Evolutionary conservation across 2,888 invertebrate genomes (phyloP), one percentile per base, ranked within the genome.

Genomic region (Andrena camellia): DNA sequence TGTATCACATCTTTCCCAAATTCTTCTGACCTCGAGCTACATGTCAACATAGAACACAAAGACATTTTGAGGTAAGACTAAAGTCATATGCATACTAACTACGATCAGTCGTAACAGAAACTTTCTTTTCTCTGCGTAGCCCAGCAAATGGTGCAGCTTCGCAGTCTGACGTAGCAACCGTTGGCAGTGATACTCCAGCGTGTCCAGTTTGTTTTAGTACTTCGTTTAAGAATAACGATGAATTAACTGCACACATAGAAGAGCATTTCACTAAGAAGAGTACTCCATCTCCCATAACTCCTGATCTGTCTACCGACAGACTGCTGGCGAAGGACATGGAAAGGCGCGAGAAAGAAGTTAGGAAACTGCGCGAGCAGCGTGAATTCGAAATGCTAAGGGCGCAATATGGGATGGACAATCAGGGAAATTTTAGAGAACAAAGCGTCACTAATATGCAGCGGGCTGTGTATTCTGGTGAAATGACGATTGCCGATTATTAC

Each of bases 321-420:
- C 84, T 95, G 83, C 89, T 96, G 26, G 95, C 95, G 0, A 94
- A 95, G 73, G 95, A 95, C 88, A 94, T 96, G 89, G 95, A 95
- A 84, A 94, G 95, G 85, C 93, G 95, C 62, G 94, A 96, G 83
- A 95, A 95, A 81, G 97, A 97, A 91, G 97, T 97, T 0, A 95
- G 97, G 88, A 95, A 96, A 87, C 95, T 96, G 84, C 95, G 97
- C 31, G 97, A 98, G 91, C 97, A 97, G 91, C 96, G 96, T 63
- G 97, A 98, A 93, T 98, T 98, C 93, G 97, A 97, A 91, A 94
- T 97, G 94, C 93, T 98, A 52, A 94, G 97, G 92, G 97, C 97
- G 1, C 97, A 97, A 92, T 98, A 98, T 91, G 98, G 98, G 1
- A 98, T 98, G 98, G 97, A 97, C 92, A 97, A 97, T 92, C 97